These are phyloP conservation scores for Barypeithes pellucidus DNA, from an alignment of 2,888 invertebrate genomes.

Conservation along the genomic window DNA sequence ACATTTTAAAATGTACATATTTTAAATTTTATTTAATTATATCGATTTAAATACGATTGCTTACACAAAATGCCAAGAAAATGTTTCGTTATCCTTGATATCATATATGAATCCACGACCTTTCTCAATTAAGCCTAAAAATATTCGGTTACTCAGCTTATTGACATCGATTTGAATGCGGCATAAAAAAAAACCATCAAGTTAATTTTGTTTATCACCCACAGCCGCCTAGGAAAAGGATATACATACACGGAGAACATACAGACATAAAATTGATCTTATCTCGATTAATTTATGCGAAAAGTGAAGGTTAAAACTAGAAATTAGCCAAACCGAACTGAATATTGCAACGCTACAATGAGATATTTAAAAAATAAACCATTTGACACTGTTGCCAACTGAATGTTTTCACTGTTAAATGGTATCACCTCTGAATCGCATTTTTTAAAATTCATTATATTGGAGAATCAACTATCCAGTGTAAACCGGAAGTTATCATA, in stretches of 20 bases:
- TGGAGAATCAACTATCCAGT: no score
- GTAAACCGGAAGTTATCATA: no score
- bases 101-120: no score
- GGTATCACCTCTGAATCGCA: no score
- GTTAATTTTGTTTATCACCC: constrained; percentile 37
- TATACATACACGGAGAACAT: constrained; percentile 55
- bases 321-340: constrained; percentile 45
- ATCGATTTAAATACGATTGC: no score
- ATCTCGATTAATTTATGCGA: constrained; percentile 61
- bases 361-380: constrained; percentile 31
- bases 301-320: constrained; percentile 60
- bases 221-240: constrained; percentile 55
- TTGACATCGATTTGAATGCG: background rate
- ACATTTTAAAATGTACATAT: no score
- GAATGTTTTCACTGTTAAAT: no score
- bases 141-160: no score
- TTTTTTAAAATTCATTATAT: no score
- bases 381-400: constrained; percentile 18
- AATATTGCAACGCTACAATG: constrained; percentile 23
- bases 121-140: background rate
- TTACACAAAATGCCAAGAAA: no score
- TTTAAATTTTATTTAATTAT: no score
- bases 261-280: constrained; percentile 56
- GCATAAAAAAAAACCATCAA: constrained; percentile 25
- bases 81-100: no score